Evolutionary conservation across 2,888 invertebrate species (phyloP).

Genomic region (Allolobophora icterica): DNA sequence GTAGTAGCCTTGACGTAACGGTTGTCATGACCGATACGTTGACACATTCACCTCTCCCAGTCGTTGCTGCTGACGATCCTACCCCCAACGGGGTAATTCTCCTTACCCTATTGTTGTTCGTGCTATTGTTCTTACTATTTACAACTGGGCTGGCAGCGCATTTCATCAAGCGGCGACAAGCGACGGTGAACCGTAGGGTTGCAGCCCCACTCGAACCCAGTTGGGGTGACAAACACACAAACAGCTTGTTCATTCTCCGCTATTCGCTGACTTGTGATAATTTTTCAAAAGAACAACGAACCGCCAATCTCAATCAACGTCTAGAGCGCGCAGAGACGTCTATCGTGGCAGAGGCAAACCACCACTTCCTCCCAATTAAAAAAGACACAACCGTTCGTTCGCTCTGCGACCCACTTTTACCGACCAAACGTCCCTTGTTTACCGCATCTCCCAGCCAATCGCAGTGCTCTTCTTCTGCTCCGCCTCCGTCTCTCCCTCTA

Average conservation of each 20-base stretch:
- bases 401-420: background rate
- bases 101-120: background rate
- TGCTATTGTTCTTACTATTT: background rate
- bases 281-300: background rate
- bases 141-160: background rate
- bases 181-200: background rate
- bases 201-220: background rate
- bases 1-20: background rate
- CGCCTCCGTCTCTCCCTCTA: background rate
- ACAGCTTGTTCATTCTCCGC: background rate
- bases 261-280: background rate
- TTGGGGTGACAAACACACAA: background rate
- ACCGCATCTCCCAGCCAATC: background rate
- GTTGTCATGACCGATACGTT: background rate
- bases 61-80: background rate
- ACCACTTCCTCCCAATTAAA: background rate
- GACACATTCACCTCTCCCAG: background rate
- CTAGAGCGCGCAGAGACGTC: background rate
- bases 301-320: background rate
- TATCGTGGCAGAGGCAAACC: background rate
- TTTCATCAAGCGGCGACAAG: background rate
- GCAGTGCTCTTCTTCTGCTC: background rate
- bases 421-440: background rate
- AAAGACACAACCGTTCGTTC: background rate
- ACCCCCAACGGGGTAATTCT: background rate